Evolutionary conservation across 2,888 invertebrate genomes (phyloP), one percentile per base, ranked within the genome.

Genomic region (Drosophila cracens): DNA sequence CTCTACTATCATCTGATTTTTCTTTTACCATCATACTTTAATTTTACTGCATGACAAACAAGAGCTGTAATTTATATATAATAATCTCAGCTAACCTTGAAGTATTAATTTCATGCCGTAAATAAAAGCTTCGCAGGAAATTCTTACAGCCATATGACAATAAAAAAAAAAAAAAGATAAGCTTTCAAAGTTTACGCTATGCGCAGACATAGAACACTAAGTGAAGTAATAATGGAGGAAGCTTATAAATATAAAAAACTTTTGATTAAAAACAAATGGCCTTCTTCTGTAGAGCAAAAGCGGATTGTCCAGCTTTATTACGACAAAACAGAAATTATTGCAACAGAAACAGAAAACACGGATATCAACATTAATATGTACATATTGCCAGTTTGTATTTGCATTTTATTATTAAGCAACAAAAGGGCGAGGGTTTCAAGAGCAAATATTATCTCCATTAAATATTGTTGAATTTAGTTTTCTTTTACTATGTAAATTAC

Each of bases 321-420:
- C n/a, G 57, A 70, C 51, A 65, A 66, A 79, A 21, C 13, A 8
- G 67, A 75, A 65, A 60, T 54, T 33, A 38, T 58, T 64, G 65
- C 51, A 61, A n/a, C n/a, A n/a, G n/a, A 57, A 67, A 76, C 65
- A 71, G 72, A 65, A 78, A 79, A 57, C 49, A 43, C 31, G 13
- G 3, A 53, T 58, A 60, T 43, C 53, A 49, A 33, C 16, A 25
- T 53, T 27, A 31, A n/a, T n/a, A 40, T 29, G 27, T 21, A 38
- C 29, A 38, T 48, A 21, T 46, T 46, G 46, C 46, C 16, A 25
- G 16, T 25, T 16, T 51, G 10, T 46, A 46, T 31, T n/a, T 43
- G 40, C 29, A 53, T 31, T 31, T 64, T 16, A 40, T 49, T 57
- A 27, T 57, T 25, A 31, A 53, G 46, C 33, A 33, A 40, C 27